phyloP scores from a whole-genome alignment of 2,888 invertebrate genomes.

The Apodemia zela region DNA sequence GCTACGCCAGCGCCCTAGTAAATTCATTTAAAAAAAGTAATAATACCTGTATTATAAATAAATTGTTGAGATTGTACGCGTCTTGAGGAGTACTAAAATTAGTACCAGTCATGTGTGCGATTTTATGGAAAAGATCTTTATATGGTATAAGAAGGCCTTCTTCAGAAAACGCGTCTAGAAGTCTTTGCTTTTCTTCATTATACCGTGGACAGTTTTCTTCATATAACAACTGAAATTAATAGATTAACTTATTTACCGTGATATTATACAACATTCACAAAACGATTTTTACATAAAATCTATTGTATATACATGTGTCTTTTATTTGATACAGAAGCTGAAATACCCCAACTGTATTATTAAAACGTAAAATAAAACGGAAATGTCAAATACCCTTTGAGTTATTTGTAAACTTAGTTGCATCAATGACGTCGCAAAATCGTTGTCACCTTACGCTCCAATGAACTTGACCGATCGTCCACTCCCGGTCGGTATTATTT shows the following conservation, averaged over 20 bases:
- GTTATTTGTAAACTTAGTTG: too few species aligned
- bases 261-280: background rate
- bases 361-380: too few species aligned
- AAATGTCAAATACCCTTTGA: too few species aligned
- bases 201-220: conserved; percentile 72
- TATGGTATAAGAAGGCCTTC: conserved; percentile 66
- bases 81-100: conserved; percentile 74
- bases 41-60: conserved; percentile 71
- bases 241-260: background rate
- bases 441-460: too few species aligned
- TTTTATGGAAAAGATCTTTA: conserved; percentile 64
- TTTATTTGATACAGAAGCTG: too few species aligned
- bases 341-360: too few species aligned
- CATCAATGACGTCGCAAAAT: too few species aligned
- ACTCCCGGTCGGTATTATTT: too few species aligned
- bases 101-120: conserved; percentile 68
- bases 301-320: too few species aligned
- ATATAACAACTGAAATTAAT: conserved; percentile 54
- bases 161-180: conserved; percentile 59
- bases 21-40: background rate
- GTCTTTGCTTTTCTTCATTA: conserved; percentile 64
- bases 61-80: conserved; percentile 66
- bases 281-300: too few species aligned
- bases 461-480: too few species aligned
- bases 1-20: too few species aligned